These are phyloP conservation scores for Helicoverpa zea DNA, from an alignment of 1,140 invertebrate genomes.

Conservation along the genomic window DNA sequence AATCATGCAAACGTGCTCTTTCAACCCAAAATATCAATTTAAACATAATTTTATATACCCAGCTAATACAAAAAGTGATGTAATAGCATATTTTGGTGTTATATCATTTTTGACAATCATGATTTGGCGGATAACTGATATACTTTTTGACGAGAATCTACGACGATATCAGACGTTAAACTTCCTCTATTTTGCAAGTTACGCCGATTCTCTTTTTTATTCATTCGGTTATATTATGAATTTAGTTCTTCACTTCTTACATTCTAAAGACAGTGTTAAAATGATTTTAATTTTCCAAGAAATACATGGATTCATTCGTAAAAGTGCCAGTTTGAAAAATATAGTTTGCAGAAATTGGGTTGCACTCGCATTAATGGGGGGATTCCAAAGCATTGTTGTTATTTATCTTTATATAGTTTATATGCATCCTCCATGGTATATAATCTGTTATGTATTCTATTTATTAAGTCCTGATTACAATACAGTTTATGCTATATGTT, in stretches of 20 bases:
- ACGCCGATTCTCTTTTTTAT: background rate
- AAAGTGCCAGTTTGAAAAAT: no score
- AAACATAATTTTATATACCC: background rate
- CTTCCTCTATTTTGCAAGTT: background rate
- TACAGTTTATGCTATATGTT: background rate
- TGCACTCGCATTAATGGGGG: background rate
- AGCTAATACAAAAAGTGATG: background rate
- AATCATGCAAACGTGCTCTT: background rate
- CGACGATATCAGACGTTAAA: background rate
- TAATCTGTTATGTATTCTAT: background rate
- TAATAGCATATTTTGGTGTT: background rate
- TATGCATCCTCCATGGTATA: slow-evolving; percentile 6
- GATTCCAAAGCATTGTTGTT: background rate
- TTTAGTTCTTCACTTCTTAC: background rate
- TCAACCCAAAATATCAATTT: background rate
- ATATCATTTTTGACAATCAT: background rate
- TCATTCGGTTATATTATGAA: background rate
- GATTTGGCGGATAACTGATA: background rate
- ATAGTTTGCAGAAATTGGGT: background rate
- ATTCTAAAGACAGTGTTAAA: background rate
- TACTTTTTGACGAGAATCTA: background rate
- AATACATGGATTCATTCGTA: background rate
- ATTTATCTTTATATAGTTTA: background rate
- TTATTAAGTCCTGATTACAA: background rate
- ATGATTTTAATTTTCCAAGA: background rate